Conservation (phyloP, 2,113 vertebrate species). For the Solea senegalensis region DNA sequence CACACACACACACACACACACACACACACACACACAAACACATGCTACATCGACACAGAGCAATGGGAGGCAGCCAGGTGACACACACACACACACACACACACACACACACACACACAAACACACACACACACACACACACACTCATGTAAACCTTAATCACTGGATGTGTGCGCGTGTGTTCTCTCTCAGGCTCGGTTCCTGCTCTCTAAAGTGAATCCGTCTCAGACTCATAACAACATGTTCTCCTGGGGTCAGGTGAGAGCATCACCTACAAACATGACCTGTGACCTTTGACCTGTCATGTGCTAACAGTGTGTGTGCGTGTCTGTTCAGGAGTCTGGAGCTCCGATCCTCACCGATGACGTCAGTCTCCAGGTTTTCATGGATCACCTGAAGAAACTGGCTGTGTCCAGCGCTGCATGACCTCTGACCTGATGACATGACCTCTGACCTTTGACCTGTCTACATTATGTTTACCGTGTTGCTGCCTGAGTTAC, state of each 20-base stretch:
- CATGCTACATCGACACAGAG: too few relatives aligned
- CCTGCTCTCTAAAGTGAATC: constrained; percentile 98
- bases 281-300: constrained; percentile 1
- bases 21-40: too few relatives aligned
- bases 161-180: too few relatives aligned
- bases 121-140: too few relatives aligned
- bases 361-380: constrained; percentile 98
- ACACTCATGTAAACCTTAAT: too few relatives aligned
- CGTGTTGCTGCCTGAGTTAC: constrained; percentile 29
- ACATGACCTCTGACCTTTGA: neutral
- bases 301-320: neutral
- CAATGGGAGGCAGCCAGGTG: too few relatives aligned
- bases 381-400: constrained; percentile 99
- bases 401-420: constrained; percentile 95
- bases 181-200: constrained; percentile 88
- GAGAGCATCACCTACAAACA: constrained; percentile 24
- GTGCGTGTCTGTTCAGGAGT: constrained; percentile 82
- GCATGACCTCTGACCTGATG: constrained; percentile 76
- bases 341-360: constrained; percentile 96
- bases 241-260: constrained; percentile 99
- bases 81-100: too few relatives aligned
- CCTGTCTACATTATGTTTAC: neutral
- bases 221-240: constrained; percentile 98
- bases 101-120: too few relatives aligned
- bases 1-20: too few relatives aligned